Conservation (phyloP, 2,888 invertebrate species). For the Fissipunctia ypsillon region DNA sequence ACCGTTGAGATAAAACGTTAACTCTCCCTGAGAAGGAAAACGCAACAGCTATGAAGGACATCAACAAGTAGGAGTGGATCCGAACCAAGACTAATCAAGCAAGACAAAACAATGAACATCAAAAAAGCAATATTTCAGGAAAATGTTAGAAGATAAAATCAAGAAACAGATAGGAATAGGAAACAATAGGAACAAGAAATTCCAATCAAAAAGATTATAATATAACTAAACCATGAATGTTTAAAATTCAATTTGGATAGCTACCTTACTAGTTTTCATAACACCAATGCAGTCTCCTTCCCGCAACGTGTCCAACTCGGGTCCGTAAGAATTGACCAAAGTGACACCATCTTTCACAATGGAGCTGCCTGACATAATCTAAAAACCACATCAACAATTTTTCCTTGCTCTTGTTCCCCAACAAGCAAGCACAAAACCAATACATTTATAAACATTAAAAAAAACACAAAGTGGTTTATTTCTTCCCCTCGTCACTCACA, state of each 20-base stretch:
- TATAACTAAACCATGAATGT: background rate
- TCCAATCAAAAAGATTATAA: background rate
- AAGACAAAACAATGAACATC: constrained; percentile 8
- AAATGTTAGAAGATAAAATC: background rate
- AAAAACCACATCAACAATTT: constrained; percentile 37
- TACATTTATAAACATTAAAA: background rate
- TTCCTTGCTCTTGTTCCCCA: background rate
- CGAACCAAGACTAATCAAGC: background rate
- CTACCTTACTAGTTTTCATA: constrained; percentile 94
- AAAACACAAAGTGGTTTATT: background rate
- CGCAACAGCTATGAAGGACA: constrained; percentile 1
- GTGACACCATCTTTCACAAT: constrained; percentile 96
- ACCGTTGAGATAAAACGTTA: constrained; percentile 97
- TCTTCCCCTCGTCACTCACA: background rate
- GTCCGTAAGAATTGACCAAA: constrained; percentile 95
- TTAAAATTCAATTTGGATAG: constrained; percentile 24
- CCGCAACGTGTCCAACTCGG: constrained; percentile 94
- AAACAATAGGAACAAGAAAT: background rate
- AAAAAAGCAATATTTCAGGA: background rate
- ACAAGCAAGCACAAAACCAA: background rate
- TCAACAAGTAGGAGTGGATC: background rate
- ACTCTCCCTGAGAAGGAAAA: constrained; percentile 91
- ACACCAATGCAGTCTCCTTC: constrained; percentile 96
- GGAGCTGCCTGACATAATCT: constrained; percentile 96
- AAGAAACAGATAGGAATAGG: background rate